Percentiles rank a stretch among this genome's conserved stretches.
Conservation (phyloP, 2,113 vertebrate genomes). For the Andinoacara biseriatus region DNA sequence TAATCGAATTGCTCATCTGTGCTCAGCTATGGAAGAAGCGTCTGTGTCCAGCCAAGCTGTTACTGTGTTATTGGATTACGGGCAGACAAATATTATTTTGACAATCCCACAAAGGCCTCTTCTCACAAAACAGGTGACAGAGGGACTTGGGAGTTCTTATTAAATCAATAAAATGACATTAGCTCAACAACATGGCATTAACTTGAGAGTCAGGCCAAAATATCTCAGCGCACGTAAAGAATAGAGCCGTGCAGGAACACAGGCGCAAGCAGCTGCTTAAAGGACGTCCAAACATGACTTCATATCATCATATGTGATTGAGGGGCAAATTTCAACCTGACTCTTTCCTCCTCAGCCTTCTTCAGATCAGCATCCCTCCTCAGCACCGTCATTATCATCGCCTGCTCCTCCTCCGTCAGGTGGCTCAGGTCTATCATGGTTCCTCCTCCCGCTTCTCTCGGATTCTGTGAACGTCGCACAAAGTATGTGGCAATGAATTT, state of each 20-base stretch:
- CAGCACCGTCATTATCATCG: conserved; percentile 90
- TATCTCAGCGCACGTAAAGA: background rate
- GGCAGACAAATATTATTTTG: conserved; percentile 39
- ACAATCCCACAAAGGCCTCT: conserved; percentile 35
- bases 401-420: conserved; percentile 94
- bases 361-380: conserved; percentile 91
- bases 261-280: background rate
- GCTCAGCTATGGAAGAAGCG: conserved; percentile 25
- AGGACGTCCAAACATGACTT: background rate
- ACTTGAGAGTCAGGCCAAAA: conserved; percentile 1
- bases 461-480: background rate
- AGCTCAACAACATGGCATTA: conserved; percentile 26
- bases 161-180: conserved; percentile 45
- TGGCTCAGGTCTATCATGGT: conserved; percentile 97
- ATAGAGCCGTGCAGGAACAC: background rate
- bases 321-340: conserved; percentile 81
- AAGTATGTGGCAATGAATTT: background rate
- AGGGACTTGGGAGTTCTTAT: background rate
- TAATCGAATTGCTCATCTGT: conserved; percentile 62
- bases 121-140: conserved; percentile 26
- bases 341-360: conserved; percentile 88
- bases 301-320: background rate
- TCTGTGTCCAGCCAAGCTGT: conserved; percentile 50
- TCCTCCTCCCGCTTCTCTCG: conserved; percentile 29
- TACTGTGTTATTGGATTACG: conserved; percentile 70